A percentile compares a stretch with the other conserved stretches of the same genome.
These are phyloP conservation scores for Catagonus wagneri DNA, from an alignment of 2,113 vertebrate species.

Conservation along the genomic window DNA sequence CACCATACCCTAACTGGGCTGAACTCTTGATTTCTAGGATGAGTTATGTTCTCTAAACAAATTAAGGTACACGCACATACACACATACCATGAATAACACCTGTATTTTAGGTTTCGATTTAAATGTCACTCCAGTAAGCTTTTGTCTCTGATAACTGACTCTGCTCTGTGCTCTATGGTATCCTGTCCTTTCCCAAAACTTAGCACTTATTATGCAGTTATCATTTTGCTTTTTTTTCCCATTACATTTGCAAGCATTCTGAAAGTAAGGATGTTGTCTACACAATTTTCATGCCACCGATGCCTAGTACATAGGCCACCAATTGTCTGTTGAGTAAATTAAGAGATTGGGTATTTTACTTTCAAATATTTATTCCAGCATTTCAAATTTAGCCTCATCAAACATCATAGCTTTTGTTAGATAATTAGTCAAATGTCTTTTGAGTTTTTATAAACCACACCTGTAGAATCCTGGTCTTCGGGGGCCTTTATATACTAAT, in stretches of 20 bases:
- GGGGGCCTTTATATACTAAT: not conserved
- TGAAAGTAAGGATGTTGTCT: not conserved
- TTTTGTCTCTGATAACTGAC: not conserved
- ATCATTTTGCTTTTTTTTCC: not conserved
- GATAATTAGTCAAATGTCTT: not conserved
- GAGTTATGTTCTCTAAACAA: not conserved
- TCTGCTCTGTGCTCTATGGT: not conserved
- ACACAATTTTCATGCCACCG: not conserved
- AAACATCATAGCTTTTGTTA: conserved; percentile 37
- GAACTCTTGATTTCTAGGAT: conserved; percentile 17
- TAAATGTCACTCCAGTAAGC: not conserved
- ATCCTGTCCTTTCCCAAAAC: not conserved
- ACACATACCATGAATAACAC: not conserved
- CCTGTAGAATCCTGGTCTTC: not conserved
- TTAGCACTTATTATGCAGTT: not conserved
- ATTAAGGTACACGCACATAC: not conserved
- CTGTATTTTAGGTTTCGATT: conserved; percentile 14
- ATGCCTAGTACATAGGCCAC: not conserved
- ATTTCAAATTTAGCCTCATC: conserved; percentile 25
- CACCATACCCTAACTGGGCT: not conserved
- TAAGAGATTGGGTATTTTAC: not conserved
- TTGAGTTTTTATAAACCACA: conserved; percentile 8
- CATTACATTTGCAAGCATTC: not conserved
- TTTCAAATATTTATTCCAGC: conserved; percentile 11
- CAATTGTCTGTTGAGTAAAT: not conserved